Base-by-base conservation (phyloP, 2,113 vertebrate genomes). In the Chionomys nivalis region DNA sequence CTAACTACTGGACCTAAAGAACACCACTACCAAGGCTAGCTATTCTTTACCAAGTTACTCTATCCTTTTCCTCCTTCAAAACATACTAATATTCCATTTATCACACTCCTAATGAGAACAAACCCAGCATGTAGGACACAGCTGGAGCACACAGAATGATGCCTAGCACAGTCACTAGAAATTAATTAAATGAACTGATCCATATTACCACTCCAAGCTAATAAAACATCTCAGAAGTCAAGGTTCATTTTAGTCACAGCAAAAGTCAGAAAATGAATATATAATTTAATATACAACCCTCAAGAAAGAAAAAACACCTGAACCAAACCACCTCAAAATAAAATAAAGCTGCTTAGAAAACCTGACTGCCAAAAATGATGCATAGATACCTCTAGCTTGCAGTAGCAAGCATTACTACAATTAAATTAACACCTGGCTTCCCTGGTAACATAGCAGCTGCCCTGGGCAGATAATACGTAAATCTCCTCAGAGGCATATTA, bases 261-360 rank as follows among this genome's bases (percentile, higher is more conserved):
- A 73, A 19, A 91, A 90, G 76, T 70, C 77, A 95, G n/a, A 90
- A 75, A 90, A 94, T 77, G 14, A 92, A 94, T 93, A 93, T 36
- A 58, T 7, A 96, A 93, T 85, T 94, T 31, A 92, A 94, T 63
- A 90, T 7, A 73, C 24, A 96, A 85, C 79, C 78, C 66, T 89
- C 19, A 88, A 93, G 17, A 23, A 97, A 93, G 70, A 17, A 90
- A 92, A 92, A 96, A 75, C 49, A 82, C 24, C 36, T 93, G 24
- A 96, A 68, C 24, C 16, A 36, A 58, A 88, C 1, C 72, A 61
- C 81, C 58, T 75, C n/a, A 90, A 89, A 95, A 17, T 26, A 86
- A 89, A 87, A 95, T 83, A 52, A 26, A 11, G 33, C 68, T 87
- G 81, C 52, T 26, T 86, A 92, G 16, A 23, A 86, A 94, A 79